phyloP scores from a whole-genome alignment of 2,797 vertebrate species.

The Sarcophilus harrisii region DNA sequence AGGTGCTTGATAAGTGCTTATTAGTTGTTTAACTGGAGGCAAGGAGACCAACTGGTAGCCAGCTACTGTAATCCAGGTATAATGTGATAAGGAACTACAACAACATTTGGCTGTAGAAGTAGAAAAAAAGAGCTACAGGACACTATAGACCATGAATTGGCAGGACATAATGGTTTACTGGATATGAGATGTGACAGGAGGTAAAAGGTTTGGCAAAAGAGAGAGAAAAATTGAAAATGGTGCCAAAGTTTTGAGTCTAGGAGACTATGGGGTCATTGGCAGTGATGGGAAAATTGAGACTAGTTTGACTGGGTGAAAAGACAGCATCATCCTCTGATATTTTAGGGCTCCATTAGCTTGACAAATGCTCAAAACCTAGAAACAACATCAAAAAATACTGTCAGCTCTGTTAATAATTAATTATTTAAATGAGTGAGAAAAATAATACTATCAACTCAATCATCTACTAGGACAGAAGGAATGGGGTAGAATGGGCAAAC shows the following conservation, averaged over 20 bases:
- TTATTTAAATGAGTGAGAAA: background rate
- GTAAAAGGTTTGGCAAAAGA: background rate
- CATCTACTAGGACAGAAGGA: background rate
- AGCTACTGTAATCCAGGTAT: background rate
- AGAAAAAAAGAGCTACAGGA: background rate
- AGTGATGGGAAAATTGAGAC: background rate
- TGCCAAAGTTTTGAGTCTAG: background rate
- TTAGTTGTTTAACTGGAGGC: background rate
- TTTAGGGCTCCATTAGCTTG: background rate
- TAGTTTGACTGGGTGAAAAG: slow-evolving; percentile 14
- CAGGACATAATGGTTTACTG: background rate
- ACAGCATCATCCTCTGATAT: background rate
- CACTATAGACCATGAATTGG: background rate
- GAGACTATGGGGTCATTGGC: background rate
- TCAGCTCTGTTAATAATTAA: background rate
- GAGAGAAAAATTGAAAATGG: background rate
- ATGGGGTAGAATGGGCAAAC: no score
- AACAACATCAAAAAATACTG: background rate
- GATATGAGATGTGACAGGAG: background rate
- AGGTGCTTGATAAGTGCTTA: background rate
- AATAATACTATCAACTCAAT: background rate
- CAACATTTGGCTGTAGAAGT: background rate
- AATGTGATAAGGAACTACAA: background rate
- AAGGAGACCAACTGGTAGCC: background rate
- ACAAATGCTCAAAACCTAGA: background rate